Evolutionary conservation across 1,140 invertebrate species (phyloP), one percentile per base, ranked within the genome.

Genomic region (Mesaphorura yosii): DNA sequence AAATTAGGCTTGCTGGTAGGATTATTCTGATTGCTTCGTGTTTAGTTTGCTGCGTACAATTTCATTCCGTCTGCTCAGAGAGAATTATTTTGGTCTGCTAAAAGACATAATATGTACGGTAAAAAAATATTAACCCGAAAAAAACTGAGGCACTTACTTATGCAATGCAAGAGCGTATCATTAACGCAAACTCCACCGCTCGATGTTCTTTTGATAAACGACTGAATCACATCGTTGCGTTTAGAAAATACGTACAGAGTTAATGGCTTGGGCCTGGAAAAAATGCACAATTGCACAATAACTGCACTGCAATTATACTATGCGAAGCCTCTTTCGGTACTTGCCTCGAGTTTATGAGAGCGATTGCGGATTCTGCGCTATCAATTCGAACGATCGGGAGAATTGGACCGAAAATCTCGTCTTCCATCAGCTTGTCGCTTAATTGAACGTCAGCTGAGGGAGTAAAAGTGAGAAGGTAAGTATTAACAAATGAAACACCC

Each of bases 221-320:
- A 74, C 59, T 86, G 76, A 64, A 79, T 76, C 37, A 87, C 75
- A 61, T 72, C 72, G 59, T 76, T 78, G 70, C 88, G 77, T 65
- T 77, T 78, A 58, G 85, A 79, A 65, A 94, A 95, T 63, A 90
- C 70, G 72, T 96, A 94, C 67, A 92, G 66, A 63, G 86, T 81
- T 66, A 96, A 76, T 41, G 92, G 88, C 66, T 78, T 76, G 3
- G 57, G 57, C 42, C 52, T 57, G 27, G 10, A 26, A 51, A 48
- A 34, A 6, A 46, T n/a, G 40, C 10, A 23, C n/a, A 34, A 10
- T 34, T n/a, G 31, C 31, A n/a, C n/a, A 34, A 10, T 34, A 34
- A 34, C 10, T 34, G 10, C n/a, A 10, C 10, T 10, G 31, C 10
- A 34, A 34, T 34, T 34, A 42, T 19, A 22, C 6, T 14, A 26